Conservation (phyloP, 2,888 invertebrate genomes). For the Blera fallax region DNA sequence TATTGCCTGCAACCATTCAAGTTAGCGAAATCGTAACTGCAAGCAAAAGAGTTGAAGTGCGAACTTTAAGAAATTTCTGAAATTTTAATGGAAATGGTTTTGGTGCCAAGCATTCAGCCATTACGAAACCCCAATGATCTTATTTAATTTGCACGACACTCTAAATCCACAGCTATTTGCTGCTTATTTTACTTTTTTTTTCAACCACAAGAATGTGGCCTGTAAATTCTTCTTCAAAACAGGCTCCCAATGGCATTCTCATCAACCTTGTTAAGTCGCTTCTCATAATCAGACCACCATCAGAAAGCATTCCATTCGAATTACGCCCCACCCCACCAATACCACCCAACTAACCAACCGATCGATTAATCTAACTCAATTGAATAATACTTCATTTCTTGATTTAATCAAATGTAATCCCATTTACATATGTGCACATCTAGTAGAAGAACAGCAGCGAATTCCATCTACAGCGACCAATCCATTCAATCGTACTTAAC, state of each 20-base stretch:
- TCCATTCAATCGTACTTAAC: slow-evolving; percentile 24
- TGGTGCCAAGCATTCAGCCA: too few species aligned
- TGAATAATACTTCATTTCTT: slow-evolving; percentile 55
- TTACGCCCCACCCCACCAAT: neutral
- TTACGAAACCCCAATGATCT: too few species aligned
- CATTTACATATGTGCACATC: slow-evolving; percentile 56
- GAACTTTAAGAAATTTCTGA: slow-evolving; percentile 13
- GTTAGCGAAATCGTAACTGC: too few species aligned
- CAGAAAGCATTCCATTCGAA: slow-evolving; percentile 20
- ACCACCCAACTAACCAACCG: neutral
- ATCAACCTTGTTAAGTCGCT: slow-evolving; percentile 34
- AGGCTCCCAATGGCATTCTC: neutral
- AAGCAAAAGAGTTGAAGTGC: slow-evolving; percentile 24
- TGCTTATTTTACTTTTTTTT: neutral
- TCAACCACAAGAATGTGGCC: neutral
- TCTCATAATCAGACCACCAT: neutral
- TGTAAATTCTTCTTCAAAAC: neutral
- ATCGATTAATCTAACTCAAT: slow-evolving; percentile 66
- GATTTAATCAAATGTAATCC: slow-evolving; percentile 56
- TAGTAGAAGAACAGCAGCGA: neutral
- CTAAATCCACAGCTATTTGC: too few species aligned
- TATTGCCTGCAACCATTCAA: too few species aligned
- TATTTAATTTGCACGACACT: too few species aligned
- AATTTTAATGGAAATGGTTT: too few species aligned
- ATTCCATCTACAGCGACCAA: slow-evolving; percentile 16